Conservation (phyloP, 2,888 invertebrate genomes). For the Hanleya hanleyi region DNA sequence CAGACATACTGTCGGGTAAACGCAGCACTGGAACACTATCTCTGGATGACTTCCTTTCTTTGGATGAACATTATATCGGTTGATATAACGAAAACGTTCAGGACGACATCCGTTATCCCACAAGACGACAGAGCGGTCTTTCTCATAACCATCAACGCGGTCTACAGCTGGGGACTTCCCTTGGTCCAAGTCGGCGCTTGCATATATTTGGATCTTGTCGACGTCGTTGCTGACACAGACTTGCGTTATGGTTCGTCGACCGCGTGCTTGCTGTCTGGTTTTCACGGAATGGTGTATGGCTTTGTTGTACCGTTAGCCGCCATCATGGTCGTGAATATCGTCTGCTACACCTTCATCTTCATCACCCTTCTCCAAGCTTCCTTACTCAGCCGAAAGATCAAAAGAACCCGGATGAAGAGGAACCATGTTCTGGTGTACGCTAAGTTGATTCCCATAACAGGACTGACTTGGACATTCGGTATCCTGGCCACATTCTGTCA, state of each 20-base stretch:
- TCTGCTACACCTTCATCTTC: slow-evolving; percentile 50
- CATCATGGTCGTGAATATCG: slow-evolving; percentile 46
- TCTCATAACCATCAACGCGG: neutral
- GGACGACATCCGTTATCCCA: neutral
- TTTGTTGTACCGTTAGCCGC: slow-evolving; percentile 50
- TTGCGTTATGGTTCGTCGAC: slow-evolving; percentile 38
- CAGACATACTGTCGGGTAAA: neutral
- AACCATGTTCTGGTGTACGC: slow-evolving; percentile 49
- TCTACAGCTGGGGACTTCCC: slow-evolving; percentile 1
- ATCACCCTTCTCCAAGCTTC: neutral
- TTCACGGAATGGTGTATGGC: slow-evolving; percentile 39
- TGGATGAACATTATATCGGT: slow-evolving; percentile 22
- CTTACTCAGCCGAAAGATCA: neutral
- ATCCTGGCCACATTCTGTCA: slow-evolving; percentile 33
- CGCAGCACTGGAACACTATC: slow-evolving; percentile 16
- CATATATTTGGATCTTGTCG: neutral
- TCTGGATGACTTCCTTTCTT: slow-evolving; percentile 15
- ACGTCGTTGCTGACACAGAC: neutral
- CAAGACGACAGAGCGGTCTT: neutral
- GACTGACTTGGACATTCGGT: slow-evolving; percentile 61
- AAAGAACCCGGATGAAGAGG: slow-evolving; percentile 19
- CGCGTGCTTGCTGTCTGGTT: slow-evolving; percentile 53
- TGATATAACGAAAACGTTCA: slow-evolving; percentile 12
- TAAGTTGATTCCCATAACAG: slow-evolving; percentile 53
- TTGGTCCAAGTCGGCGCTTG: neutral